Evolutionary conservation across 2,113 vertebrate genomes (phyloP).

Genomic region (Tenebrosternarchus preto): DNA sequence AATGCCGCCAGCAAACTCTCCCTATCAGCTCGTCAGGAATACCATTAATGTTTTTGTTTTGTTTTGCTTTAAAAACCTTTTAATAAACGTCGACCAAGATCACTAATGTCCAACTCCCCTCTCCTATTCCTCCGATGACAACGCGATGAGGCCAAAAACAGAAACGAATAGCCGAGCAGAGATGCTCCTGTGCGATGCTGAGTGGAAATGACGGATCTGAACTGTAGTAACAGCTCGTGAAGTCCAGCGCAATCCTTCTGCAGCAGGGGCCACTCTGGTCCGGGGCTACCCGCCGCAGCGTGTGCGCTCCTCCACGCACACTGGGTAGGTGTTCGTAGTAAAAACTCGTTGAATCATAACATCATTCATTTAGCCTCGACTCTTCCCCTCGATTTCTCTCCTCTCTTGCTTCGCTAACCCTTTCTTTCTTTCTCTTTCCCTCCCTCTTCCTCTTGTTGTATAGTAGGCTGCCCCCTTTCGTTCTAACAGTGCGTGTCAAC

Average conservation of each 20-base stretch:
- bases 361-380: slow-evolving; percentile 48
- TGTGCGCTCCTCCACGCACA: slow-evolving; percentile 48
- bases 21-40: not conserved
- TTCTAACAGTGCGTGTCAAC: slow-evolving; percentile 72
- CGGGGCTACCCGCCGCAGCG: slow-evolving; percentile 46
- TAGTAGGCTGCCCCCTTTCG: slow-evolving; percentile 72
- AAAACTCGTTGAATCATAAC: slow-evolving; percentile 58
- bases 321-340: slow-evolving; percentile 52
- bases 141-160: slow-evolving; percentile 2
- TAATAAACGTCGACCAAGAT: not conserved
- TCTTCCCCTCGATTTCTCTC: slow-evolving; percentile 3
- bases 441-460: slow-evolving; percentile 69
- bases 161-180: slow-evolving; percentile 26
- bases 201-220: slow-evolving; percentile 39
- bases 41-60: too few relatives aligned
- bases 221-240: slow-evolving; percentile 35
- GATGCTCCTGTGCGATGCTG: slow-evolving; percentile 51
- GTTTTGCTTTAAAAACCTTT: not conserved
- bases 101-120: not conserved
- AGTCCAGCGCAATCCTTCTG: slow-evolving; percentile 55
- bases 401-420: slow-evolving; percentile 47
- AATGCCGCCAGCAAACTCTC: not conserved
- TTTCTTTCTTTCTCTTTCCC: slow-evolving; percentile 12
- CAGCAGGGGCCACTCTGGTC: slow-evolving; percentile 72
- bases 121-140: not conserved